Evolutionary conservation across 2,113 vertebrate genomes (phyloP).

Genomic region (Rhinolophus ferrumequinum): DNA sequence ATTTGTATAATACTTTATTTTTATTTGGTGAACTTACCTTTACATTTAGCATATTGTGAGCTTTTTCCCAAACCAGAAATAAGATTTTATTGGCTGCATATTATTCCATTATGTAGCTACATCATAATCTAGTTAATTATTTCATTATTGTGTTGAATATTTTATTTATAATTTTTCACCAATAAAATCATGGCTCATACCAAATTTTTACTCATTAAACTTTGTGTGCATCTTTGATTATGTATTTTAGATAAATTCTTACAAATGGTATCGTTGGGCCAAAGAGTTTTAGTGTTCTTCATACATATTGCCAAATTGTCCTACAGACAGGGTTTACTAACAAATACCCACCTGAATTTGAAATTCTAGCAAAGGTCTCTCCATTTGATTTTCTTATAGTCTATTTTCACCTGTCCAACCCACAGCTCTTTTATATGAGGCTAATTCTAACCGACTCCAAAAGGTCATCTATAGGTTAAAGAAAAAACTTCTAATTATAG

Average conservation of each 20-base stretch:
- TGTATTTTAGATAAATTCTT: background rate
- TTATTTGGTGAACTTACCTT: background rate
- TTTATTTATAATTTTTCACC: slow-evolving; percentile 5
- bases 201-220: background rate
- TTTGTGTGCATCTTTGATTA: background rate
- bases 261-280: background rate
- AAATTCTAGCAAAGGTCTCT: background rate
- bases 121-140: slow-evolving; percentile 1
- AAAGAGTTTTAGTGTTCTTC: background rate
- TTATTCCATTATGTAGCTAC: background rate
- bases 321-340: background rate
- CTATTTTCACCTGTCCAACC: background rate
- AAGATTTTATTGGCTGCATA: background rate
- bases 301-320: background rate
- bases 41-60: background rate
- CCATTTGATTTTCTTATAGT: background rate
- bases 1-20: background rate
- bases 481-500: background rate
- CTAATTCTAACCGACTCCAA: background rate
- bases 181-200: background rate
- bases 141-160: background rate
- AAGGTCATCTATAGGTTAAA: background rate
- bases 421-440: background rate
- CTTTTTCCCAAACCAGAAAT: slow-evolving; percentile 30
- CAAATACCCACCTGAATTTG: background rate